Base-by-base conservation (phyloP, 2,113 vertebrate species). In the Agelaius phoeniceus region DNA sequence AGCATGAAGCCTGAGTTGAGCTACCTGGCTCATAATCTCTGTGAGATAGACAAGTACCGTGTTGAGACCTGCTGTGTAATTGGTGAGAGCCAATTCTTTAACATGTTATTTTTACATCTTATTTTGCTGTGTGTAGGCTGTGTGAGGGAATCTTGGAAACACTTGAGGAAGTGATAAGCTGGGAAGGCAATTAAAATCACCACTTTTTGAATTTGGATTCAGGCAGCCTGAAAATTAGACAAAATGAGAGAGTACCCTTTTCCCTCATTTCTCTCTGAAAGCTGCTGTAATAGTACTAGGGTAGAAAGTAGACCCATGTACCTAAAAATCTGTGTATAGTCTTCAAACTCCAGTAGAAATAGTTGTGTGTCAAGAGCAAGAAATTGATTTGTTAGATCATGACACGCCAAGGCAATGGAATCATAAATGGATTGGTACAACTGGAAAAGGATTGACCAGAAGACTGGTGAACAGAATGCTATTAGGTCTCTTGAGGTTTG, bases 31-130 rank as follows among this genome's bases (percentile, higher is more conserved):
- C 99, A 99, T 96, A 99, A 99, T 94, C 98, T 99, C 75, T 99
- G 99, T 96, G 99, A 99, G 94, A 99, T 99, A 67, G 99, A 99
- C 98, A 99, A 99, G 97, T 99, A 99, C 83, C 98, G 99, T 96
- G 99, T 99, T 93, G 99, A 99, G 97, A 99, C 99, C 1, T 99
- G 99, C 97, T 99, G 99, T 80, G 99, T 99, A 41, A 99, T 99
- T 49, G 99, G 99, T 99, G 97, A 98, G 98, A 96, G 39, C 71
- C 71, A 58, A 15, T 39, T 78, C 28, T 85, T 59, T 10, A 15
- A 10, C 3, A 0, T 19, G 8, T 55, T 74, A 33, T 44, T 68
- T 86, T 61, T 52, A 19, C 22, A 19, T 68, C 23, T 67, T 48
- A 11, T 6, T 84, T 12, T 20, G 26, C 63, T 84, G 43, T 80